Evolutionary conservation across 37 sponge, comb jelly and placozoan species (phyloP).

Genomic region (Halichondria panicea): DNA sequence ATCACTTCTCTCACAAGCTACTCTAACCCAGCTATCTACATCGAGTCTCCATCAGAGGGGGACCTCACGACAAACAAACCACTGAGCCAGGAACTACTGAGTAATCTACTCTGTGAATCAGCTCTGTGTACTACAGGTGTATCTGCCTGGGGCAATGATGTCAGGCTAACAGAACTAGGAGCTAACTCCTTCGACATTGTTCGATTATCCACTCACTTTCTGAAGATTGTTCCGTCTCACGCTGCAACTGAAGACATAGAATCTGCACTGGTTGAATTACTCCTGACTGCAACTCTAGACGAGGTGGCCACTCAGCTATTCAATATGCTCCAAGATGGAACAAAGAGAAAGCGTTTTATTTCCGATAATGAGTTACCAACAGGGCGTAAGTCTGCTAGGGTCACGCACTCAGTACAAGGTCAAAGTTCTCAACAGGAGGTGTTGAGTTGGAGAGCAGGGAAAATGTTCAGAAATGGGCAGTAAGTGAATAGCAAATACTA

Average conservation of each 20-base stretch:
- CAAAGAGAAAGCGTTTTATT: too few relatives aligned
- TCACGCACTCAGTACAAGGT: too few relatives aligned
- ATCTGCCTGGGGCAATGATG: neutral
- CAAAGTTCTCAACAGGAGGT: too few relatives aligned
- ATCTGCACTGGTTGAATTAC: slow-evolving; percentile 17
- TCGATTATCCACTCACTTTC: slow-evolving; percentile 22
- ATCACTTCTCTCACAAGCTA: slow-evolving; percentile 4
- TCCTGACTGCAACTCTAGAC: neutral
- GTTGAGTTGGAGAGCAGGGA: too few relatives aligned
- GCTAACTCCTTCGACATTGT: slow-evolving; percentile 62
- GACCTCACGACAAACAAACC: neutral
- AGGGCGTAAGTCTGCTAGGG: too few relatives aligned
- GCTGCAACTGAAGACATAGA: neutral
- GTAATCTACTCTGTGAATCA: too few relatives aligned
- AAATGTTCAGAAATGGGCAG: too few relatives aligned
- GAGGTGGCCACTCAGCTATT: slow-evolving; percentile 11
- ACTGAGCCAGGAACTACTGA: neutral
- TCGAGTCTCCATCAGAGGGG: neutral
- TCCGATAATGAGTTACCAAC: too few relatives aligned
- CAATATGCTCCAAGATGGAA: too few relatives aligned
- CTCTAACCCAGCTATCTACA: neutral
- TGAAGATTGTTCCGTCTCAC: neutral
- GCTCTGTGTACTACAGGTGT: too few relatives aligned
- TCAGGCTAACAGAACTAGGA: slow-evolving; percentile 26
- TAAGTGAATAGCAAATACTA: too few relatives aligned